phyloP scores from a whole-genome alignment of 2,888 invertebrate species.

The Drosophila acutilabella region DNA sequence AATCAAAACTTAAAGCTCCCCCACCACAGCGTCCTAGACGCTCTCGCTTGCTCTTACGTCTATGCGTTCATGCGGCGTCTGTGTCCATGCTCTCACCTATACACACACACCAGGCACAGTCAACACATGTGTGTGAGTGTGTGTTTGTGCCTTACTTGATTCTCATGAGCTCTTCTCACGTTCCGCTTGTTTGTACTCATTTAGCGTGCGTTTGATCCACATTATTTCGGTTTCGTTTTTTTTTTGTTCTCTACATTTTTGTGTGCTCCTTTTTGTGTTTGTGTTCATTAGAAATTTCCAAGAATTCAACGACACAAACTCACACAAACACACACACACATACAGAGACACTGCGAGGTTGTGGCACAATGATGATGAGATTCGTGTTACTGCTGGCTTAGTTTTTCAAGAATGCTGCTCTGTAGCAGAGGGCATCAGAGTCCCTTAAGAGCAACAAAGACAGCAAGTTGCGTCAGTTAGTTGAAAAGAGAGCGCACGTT shows the following conservation, averaged over 20 bases:
- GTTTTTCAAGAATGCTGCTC: slow-evolving; percentile 63
- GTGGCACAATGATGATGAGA: slow-evolving; percentile 43
- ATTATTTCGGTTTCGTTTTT: slow-evolving; percentile 65
- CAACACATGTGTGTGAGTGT: slow-evolving; percentile 15
- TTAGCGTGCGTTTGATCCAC: slow-evolving; percentile 69
- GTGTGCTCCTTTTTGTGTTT: slow-evolving; percentile 77
- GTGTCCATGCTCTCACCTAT: slow-evolving; percentile 11
- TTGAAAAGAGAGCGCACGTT: neutral
- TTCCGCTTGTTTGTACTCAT: slow-evolving; percentile 69
- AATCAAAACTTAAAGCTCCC: neutral
- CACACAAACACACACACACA: slow-evolving; percentile 36
- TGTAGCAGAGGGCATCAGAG: neutral
- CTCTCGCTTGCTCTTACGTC: neutral
- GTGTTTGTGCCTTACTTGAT: slow-evolving; percentile 52
- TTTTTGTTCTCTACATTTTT: slow-evolving; percentile 67
- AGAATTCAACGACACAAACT: slow-evolving; percentile 69
- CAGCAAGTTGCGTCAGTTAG: neutral
- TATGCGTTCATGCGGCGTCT: slow-evolving; percentile 21
- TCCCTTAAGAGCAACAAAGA: slow-evolving; percentile 5
- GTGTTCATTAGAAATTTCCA: slow-evolving; percentile 79
- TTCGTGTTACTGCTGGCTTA: slow-evolving; percentile 78
- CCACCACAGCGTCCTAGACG: neutral
- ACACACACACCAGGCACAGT: slow-evolving; percentile 3
- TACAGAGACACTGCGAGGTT: slow-evolving; percentile 10
- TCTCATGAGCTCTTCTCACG: slow-evolving; percentile 69